Conservation (phyloP, 35 echinoderm and acorn worm genomes). For the Amphiura filiformis region DNA sequence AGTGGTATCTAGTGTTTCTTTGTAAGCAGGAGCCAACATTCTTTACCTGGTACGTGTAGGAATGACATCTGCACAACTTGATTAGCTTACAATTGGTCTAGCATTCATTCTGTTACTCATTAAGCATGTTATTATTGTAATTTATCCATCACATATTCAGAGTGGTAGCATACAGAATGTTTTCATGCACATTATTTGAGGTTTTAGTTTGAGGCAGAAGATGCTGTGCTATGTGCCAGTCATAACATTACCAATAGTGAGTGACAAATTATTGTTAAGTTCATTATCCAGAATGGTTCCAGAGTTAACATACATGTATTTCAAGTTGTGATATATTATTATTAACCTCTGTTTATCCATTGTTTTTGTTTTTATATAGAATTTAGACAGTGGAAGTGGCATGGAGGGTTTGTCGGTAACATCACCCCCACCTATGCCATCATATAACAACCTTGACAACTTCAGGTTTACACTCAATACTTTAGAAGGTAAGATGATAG, state of each 20-base stretch:
- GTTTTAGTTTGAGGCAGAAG: not conserved
- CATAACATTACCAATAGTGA: not conserved
- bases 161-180: too few relatives aligned
- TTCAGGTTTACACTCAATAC: constrained; percentile 65
- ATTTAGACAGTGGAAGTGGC: constrained; percentile 24
- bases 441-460: constrained; percentile 60
- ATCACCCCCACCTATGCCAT: constrained; percentile 47
- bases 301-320: not conserved
- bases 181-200: too few relatives aligned
- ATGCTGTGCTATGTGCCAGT: not conserved
- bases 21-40: too few relatives aligned
- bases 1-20: too few relatives aligned
- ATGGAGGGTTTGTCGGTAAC: not conserved
- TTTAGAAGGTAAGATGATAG: constrained; percentile 62
- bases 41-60: too few relatives aligned
- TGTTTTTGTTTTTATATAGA: not conserved
- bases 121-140: too few relatives aligned
- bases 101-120: too few relatives aligned
- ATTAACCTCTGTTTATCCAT: not conserved
- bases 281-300: not conserved
- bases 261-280: not conserved
- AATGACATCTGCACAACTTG: too few relatives aligned
- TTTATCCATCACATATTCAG: too few relatives aligned
- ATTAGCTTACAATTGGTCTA: too few relatives aligned
- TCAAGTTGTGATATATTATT: not conserved